Evolutionary conservation across 2,797 vertebrate species (phyloP).

Genomic region (Lycodopsis pacificus): DNA sequence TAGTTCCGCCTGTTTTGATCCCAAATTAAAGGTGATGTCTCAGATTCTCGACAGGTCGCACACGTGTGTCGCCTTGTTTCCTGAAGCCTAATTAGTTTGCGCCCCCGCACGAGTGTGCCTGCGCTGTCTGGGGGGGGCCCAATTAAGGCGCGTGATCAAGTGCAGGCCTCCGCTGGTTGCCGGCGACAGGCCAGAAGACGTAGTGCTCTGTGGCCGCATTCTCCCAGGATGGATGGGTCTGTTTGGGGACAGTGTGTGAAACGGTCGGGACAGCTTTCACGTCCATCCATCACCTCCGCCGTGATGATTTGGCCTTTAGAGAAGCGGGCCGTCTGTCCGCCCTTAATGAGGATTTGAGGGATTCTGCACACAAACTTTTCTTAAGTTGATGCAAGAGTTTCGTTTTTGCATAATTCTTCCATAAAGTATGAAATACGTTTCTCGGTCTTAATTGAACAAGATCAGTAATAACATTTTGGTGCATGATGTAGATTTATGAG

Average conservation of each 20-base stretch:
- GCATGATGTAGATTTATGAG: slow-evolving; percentile 24
- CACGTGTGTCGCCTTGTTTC: neutral
- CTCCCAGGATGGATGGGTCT: slow-evolving; percentile 46
- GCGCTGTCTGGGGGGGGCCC: slow-evolving; percentile 41
- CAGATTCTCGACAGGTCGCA: neutral
- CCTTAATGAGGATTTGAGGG: slow-evolving; percentile 31
- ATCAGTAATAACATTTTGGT: neutral
- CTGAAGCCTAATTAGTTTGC: slow-evolving; percentile 21
- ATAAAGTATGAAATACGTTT: slow-evolving; percentile 10
- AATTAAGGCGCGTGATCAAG: slow-evolving; percentile 61
- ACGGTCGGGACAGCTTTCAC: slow-evolving; percentile 50
- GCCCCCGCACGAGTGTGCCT: slow-evolving; percentile 1
- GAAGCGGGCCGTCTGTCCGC: slow-evolving; percentile 4
- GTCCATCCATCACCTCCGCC: slow-evolving; percentile 58
- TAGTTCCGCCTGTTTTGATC: neutral
- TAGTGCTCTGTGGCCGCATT: slow-evolving; percentile 27
- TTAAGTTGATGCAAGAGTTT: slow-evolving; percentile 12
- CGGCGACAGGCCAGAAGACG: slow-evolving; percentile 50
- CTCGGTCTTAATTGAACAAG: slow-evolving; percentile 13
- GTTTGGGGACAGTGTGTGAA: slow-evolving; percentile 51
- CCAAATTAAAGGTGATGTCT: neutral
- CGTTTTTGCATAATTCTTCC: neutral
- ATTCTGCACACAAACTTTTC: slow-evolving; percentile 37
- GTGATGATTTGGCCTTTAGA: slow-evolving; percentile 50
- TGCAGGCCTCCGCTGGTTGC: slow-evolving; percentile 30